These are phyloP conservation scores for Spea multiplicata DNA, from an alignment of 2,113 vertebrate species.

Conservation along the genomic window DNA sequence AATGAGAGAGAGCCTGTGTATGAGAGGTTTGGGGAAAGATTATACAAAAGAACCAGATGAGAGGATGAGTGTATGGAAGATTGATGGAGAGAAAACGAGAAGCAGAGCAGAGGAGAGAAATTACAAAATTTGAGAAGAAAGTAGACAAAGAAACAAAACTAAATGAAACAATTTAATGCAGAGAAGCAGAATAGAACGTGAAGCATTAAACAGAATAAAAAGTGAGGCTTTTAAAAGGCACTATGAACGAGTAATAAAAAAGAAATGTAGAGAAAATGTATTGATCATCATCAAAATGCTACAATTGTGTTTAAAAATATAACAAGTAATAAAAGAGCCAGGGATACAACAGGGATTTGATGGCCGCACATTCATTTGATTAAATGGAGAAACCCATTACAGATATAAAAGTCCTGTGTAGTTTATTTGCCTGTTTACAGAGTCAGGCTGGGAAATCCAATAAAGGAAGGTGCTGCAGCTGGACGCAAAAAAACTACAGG, in stretches of 20 bases:
- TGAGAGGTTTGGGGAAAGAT: too few relatives aligned
- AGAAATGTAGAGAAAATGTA: constrained; percentile 17
- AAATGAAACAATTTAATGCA: constrained; percentile 4
- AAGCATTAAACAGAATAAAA: background rate
- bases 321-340: constrained; percentile 25
- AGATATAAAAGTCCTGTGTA: constrained; percentile 27
- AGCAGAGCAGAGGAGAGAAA: background rate
- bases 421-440: constrained; percentile 32
- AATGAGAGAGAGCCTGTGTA: too few relatives aligned
- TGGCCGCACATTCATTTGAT: constrained; percentile 40
- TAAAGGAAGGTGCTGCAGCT: constrained; percentile 1
- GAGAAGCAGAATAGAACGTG: background rate
- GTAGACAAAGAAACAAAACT: background rate
- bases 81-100: background rate
- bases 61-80: background rate
- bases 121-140: background rate
- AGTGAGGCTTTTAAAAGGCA: background rate
- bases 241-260: constrained; percentile 19
- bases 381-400: constrained; percentile 35
- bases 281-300: constrained; percentile 44
- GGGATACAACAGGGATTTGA: constrained; percentile 3
- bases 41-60: background rate
- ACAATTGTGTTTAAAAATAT: constrained; percentile 42
- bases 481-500: background rate
- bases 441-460: constrained; percentile 13